Evolutionary conservation across 2,888 invertebrate species (phyloP), one percentile per base, ranked within the genome.

Genomic region (Hydraecia micacea): DNA sequence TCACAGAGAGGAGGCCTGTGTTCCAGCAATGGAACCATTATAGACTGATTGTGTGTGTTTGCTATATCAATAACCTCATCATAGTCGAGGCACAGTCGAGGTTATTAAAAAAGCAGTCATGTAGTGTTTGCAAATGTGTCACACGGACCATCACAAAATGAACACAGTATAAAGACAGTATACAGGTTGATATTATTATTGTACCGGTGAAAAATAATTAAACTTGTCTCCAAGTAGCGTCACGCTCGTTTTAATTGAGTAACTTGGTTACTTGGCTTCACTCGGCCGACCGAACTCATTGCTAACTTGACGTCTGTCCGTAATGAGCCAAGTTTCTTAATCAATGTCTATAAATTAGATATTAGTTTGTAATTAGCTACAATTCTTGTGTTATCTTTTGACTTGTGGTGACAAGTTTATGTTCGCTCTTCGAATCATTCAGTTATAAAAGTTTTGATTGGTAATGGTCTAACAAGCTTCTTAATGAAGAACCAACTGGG

Each of bases 291-390:
- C 55, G n/a, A 73, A 83, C 78, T 86, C 39, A 63, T 73, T 67
- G 72, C 73, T 77, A 88, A 88, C 81, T 86, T 78, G 7, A 65
- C 62, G 18, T 28, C 36, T 68, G 60, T 65, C 73, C 46, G 55
- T 60, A 75, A 79, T 73, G 32, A 70, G 79, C 28, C 21, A 85
- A 85, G 83, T 85, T 85, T 85, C 60, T 58, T 75, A 70, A 74
- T 79, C 76, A 80, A 73, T 75, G 62, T 73, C 79, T 74, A 74
- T 80, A 79, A 80, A 79, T 76, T 83, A 77, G 77, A 73, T 77
- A 85, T 78, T 65, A 70, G 73, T 60, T 85, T 55, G 58, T 18
- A 49, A 80, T 80, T 49, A 25, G 55, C 25, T 55, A 52, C 21
- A n/a, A 58, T 73, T 49, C 46, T 70, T 46, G 69, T 66, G 60